A percentile compares a stretch with the other conserved stretches of the same genome.
These are phyloP conservation scores for Campopleginae sp. DNA, from an alignment of 2,888 invertebrate genomes.

Conservation along the genomic window DNA sequence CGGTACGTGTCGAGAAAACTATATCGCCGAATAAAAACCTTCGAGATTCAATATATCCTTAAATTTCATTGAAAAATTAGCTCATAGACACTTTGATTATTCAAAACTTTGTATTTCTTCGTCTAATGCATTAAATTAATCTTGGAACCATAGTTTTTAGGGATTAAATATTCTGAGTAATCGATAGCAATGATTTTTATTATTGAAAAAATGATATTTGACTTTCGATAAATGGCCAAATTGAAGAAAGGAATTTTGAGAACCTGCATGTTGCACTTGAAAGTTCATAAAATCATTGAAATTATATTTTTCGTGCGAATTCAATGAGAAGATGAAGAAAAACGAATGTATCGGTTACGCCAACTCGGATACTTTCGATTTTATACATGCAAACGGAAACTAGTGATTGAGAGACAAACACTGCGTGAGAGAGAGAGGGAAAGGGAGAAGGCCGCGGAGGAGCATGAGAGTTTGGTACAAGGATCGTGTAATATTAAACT, in stretches of 20 bases:
- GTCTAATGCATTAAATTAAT: too few species aligned
- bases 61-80: too few species aligned
- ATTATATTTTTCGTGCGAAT: background rate
- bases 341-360: background rate
- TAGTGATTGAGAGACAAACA: background rate
- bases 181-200: too few species aligned
- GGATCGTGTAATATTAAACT: constrained; percentile 27
- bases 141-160: too few species aligned
- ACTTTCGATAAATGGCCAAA: too few species aligned
- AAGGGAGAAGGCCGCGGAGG: background rate
- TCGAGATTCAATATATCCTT: too few species aligned
- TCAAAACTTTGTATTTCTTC: too few species aligned
- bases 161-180: too few species aligned
- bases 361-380: constrained; percentile 5
- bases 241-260: too few species aligned
- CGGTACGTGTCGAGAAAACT: constrained; percentile 15
- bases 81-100: too few species aligned
- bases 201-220: too few species aligned
- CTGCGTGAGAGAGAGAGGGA: background rate
- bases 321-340: background rate
- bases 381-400: background rate
- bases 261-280: too few species aligned
- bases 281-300: background rate
- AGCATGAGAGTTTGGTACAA: background rate
- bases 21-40: background rate